phyloP scores from a whole-genome alignment of 2,113 vertebrate species.

The Ondatra zibethicus region DNA sequence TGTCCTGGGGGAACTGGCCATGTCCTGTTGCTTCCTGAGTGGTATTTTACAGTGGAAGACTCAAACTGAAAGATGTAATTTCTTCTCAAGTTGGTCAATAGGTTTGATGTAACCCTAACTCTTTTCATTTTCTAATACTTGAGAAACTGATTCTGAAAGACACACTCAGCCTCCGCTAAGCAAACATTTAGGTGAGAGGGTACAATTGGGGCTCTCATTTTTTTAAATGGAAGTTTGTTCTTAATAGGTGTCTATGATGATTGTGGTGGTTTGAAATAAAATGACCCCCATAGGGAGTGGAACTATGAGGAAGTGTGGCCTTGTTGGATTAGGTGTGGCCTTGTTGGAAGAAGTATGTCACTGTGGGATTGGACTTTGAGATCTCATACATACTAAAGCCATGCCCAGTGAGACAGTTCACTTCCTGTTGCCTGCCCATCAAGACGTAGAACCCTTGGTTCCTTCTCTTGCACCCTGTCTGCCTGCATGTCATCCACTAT shows the following conservation, averaged over 20 bases:
- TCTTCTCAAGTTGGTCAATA: slow-evolving; percentile 15
- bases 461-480: neutral
- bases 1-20: neutral
- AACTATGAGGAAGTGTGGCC: neutral
- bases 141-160: slow-evolving; percentile 50
- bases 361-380: neutral
- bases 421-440: neutral
- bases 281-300: neutral
- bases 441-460: neutral
- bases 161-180: neutral
- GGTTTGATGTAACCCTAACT: neutral
- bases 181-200: neutral
- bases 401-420: neutral
- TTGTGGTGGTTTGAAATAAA: neutral
- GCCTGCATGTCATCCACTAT: neutral
- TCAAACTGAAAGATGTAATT: neutral
- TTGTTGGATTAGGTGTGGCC: too few relatives aligned
- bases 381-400: neutral
- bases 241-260: neutral
- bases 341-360: neutral
- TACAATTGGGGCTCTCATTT: neutral
- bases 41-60: neutral
- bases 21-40: neutral
- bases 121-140: neutral
- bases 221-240: neutral